Percentiles rank a stretch among this genome's conserved stretches.
phyloP scores from a whole-genome alignment of 1,140 invertebrate species.

The Drosophila athabasca region DNA sequence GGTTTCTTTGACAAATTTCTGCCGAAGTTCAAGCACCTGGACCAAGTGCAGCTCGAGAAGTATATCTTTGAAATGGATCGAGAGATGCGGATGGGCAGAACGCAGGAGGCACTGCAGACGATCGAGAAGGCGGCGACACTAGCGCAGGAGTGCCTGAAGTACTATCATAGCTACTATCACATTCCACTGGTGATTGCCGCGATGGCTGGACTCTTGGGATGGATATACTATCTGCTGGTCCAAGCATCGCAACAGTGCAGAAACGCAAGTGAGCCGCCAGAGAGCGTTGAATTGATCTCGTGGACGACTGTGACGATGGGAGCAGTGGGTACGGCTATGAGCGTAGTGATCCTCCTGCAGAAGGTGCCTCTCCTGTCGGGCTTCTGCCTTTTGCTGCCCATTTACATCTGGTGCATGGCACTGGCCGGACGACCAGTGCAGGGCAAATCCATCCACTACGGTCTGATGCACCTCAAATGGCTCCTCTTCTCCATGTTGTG shows the following conservation, averaged over 20 bases:
- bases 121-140: conserved; percentile 30
- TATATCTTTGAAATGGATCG: conserved; percentile 17
- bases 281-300: neutral
- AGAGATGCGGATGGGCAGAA: conserved; percentile 1
- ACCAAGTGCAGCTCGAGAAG: conserved; percentile 14
- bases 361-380: conserved; percentile 30
- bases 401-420: conserved; percentile 54
- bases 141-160: conserved; percentile 86
- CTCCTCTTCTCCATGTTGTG: conserved; percentile 33
- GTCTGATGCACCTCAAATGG: conserved; percentile 29
- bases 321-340: conserved; percentile 19
- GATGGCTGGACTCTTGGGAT: conserved; percentile 87
- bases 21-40: conserved; percentile 17
- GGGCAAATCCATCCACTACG: neutral
- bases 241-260: conserved; percentile 14
- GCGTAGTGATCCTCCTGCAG: conserved; percentile 44
- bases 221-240: conserved; percentile 84
- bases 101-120: conserved; percentile 24
- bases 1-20: conserved; percentile 52
- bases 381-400: conserved; percentile 65
- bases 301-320: neutral
- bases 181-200: conserved; percentile 86
- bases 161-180: conserved; percentile 91
- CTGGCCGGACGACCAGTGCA: conserved; percentile 22
- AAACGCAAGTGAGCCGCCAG: neutral